Conservation (phyloP, 2,113 vertebrate genomes). For the Recurvirostra avosetta region DNA sequence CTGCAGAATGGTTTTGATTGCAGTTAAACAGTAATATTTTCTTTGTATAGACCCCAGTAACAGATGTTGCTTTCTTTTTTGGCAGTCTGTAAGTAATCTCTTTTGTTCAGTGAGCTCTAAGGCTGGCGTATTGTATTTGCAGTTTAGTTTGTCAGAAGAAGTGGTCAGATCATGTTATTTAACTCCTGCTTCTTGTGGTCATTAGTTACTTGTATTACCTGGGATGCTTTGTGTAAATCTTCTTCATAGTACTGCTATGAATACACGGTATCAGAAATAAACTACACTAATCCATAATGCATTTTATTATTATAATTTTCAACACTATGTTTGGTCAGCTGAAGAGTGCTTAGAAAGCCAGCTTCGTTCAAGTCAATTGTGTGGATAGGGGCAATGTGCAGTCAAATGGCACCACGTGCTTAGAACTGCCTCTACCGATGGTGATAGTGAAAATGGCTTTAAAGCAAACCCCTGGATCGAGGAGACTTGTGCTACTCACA, state of each 20-base stretch:
- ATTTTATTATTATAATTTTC: background rate
- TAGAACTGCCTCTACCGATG: background rate
- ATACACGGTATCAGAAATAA: background rate
- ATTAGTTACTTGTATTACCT: background rate
- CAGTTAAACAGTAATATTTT: conserved; percentile 18
- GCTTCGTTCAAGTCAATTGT: background rate
- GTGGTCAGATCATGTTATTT: background rate
- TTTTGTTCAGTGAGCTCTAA: conserved; percentile 25
- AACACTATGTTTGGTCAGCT: background rate
- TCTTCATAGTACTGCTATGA: background rate
- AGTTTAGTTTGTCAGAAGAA: conserved; percentile 14
- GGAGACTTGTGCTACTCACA: background rate
- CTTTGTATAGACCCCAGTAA: background rate
- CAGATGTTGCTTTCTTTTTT: conserved; percentile 7
- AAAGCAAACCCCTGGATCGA: background rate
- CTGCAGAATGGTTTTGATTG: conserved; percentile 19
- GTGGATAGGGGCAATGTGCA: background rate
- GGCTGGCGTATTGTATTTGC: background rate
- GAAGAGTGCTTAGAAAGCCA: background rate
- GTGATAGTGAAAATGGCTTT: background rate
- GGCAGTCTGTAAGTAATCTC: background rate
- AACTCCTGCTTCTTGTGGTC: background rate
- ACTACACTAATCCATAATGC: background rate
- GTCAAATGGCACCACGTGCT: background rate
- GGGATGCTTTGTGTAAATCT: background rate